Percentiles rank a stretch among this genome's conserved stretches.
phyloP scores from a whole-genome alignment of 2,888 invertebrate genomes.

The Malthinus seriepunctatus region DNA sequence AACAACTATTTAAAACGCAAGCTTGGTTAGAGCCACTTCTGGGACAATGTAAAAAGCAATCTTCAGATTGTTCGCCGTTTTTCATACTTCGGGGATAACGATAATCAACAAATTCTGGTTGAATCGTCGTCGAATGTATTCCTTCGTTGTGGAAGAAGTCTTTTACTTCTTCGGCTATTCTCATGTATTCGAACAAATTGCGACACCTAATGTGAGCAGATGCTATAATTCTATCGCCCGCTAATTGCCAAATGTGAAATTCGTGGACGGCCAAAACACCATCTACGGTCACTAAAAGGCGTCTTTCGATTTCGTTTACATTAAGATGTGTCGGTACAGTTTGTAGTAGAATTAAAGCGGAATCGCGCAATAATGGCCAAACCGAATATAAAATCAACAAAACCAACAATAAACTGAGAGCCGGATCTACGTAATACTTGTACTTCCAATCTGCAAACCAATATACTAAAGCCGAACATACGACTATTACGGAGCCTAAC shows the following conservation, averaged over 20 bases:
- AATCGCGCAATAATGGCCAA: constrained; percentile 91
- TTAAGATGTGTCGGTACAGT: constrained; percentile 98
- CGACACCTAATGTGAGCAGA: constrained; percentile 97
- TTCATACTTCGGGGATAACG: constrained; percentile 53
- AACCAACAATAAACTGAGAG: constrained; percentile 87
- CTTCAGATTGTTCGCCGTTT: constrained; percentile 61
- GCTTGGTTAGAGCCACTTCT: constrained; percentile 71
- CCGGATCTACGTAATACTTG: constrained; percentile 91
- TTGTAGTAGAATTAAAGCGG: constrained; percentile 92
- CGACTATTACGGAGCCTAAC: constrained; percentile 90
- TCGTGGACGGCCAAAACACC: constrained; percentile 96
- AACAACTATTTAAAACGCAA: constrained; percentile 87
- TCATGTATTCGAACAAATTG: constrained; percentile 95
- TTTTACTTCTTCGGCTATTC: constrained; percentile 94
- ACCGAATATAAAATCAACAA: constrained; percentile 84
- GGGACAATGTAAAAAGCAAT: constrained; percentile 86
- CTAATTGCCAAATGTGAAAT: constrained; percentile 98
- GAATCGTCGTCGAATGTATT: constrained; percentile 98
- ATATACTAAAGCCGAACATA: constrained; percentile 74
- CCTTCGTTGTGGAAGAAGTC: constrained; percentile 98
- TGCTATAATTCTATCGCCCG: constrained; percentile 95
- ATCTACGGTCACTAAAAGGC: constrained; percentile 86
- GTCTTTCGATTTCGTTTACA: constrained; percentile 88
- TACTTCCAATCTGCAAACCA: constrained; percentile 83
- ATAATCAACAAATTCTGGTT: constrained; percentile 94